Conservation (phyloP, 2,797 vertebrate species). For the Gouania willdenowi region DNA sequence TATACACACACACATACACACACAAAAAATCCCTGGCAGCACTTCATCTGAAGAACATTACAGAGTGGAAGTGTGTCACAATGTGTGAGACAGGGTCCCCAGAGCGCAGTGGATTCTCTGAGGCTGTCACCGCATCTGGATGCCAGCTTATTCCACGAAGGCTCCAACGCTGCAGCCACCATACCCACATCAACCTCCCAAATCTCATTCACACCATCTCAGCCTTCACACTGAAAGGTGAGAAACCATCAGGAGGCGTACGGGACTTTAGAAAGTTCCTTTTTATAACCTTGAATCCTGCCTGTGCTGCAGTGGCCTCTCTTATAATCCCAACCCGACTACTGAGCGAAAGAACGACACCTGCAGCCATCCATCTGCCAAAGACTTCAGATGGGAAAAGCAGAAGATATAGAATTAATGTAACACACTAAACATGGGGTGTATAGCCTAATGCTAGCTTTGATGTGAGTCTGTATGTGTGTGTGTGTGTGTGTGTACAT, state of each 20-base stretch:
- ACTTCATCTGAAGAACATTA: constrained; percentile 64
- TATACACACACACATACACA: constrained; percentile 10
- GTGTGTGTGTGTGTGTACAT: constrained; percentile 5
- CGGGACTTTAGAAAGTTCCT: constrained; percentile 9
- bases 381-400: constrained; percentile 25
- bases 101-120: constrained; percentile 51
- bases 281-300: not conserved
- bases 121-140: constrained; percentile 57
- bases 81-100: constrained; percentile 66
- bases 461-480: constrained; percentile 4
- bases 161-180: constrained; percentile 12
- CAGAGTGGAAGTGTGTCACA: constrained; percentile 61
- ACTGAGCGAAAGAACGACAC: constrained; percentile 25
- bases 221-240: constrained; percentile 38
- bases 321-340: not conserved
- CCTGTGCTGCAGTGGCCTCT: not conserved
- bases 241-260: constrained; percentile 15
- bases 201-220: constrained; percentile 22
- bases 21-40: constrained; percentile 35
- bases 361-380: constrained; percentile 32
- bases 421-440: constrained; percentile 28
- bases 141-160: constrained; percentile 38
- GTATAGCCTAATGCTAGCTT: constrained; percentile 32
- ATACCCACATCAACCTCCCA: constrained; percentile 12
- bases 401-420: constrained; percentile 43